Percentiles rank a stretch among this genome's conserved stretches.
phyloP scores from a whole-genome alignment of 2,797 vertebrate genomes.

The Bovichtus variegatus region DNA sequence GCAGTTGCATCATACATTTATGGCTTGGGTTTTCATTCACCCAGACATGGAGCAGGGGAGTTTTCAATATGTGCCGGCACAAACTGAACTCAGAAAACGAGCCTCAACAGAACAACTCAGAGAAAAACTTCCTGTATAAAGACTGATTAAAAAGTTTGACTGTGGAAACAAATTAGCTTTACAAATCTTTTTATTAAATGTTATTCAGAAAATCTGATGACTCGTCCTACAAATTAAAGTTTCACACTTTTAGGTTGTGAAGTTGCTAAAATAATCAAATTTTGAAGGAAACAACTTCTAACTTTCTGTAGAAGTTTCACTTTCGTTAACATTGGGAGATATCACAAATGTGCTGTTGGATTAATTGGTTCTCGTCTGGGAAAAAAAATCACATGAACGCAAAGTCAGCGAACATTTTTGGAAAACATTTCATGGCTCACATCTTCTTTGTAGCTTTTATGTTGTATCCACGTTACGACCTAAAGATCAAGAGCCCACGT shows the following conservation, averaged over 20 bases:
- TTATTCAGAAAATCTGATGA: neutral
- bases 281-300: neutral
- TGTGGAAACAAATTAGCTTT: neutral
- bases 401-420: too few relatives aligned
- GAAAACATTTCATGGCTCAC: too few relatives aligned
- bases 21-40: conserved; percentile 4
- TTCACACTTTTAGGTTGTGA: neutral
- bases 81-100: neutral
- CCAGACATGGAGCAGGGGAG: neutral
- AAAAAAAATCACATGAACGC: too few relatives aligned
- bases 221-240: neutral
- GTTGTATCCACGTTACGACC: too few relatives aligned
- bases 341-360: too few relatives aligned
- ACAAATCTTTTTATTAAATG: neutral
- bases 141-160: too few relatives aligned
- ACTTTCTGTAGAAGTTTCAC: too few relatives aligned
- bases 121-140: neutral
- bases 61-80: neutral
- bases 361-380: too few relatives aligned
- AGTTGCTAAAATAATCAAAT: neutral
- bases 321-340: too few relatives aligned
- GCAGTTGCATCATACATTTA: conserved; percentile 48
- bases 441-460: too few relatives aligned
- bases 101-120: neutral
- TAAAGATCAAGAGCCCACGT: too few relatives aligned